Base-by-base conservation (phyloP, 64 coral and sea anemone genomes). In the Catalaphyllia jardinei region DNA sequence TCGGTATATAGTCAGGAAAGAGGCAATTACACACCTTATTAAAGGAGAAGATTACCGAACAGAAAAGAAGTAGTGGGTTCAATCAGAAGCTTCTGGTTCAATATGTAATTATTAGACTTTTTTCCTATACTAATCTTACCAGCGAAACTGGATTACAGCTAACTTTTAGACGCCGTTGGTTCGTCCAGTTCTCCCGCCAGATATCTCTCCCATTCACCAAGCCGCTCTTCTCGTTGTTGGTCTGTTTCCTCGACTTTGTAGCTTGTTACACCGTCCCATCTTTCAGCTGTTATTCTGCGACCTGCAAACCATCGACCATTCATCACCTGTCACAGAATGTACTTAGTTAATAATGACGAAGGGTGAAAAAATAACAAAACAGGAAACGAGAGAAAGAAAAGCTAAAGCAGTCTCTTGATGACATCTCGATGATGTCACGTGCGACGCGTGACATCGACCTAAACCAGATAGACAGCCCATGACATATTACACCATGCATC, bases 231-330 rank as follows among this genome's bases (percentile, higher is more conserved):
- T 29, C 71, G 31, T 61, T 94, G 50, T 76, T 91, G 57, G 0
- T 94, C 93, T 11, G 88, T 87, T 94, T 94, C 93, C 12, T 91
- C 87, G 7, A 91, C 71, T 25, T 94, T 90, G 55, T 78, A 94
- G 82, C 74, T 94, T 13, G 93, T 91, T 1, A 76, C 65, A 14
- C 93, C 93, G 51, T 94, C 93, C 93, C 93, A 94, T 87, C 57
- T 80, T 16, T 89, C 69, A 30, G 93, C 93, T 29, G 79, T 22
- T 30, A 94, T 71, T 86, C 63, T 90, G 8, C 93, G 71, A 6
- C 93, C 93, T 51, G 88, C 93, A 69, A 94, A 94, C 93, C 93
- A 94, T 4, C 93, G 93, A 60, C 93, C 93, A 77, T 94, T 91
- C 93, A 94, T 94, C 5, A 71, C 82, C 90, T 92, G 15, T 0